Evolutionary conservation across 1,140 invertebrate species (phyloP), one percentile per base, ranked within the genome.

Genomic region (Drosophila kanapiae): DNA sequence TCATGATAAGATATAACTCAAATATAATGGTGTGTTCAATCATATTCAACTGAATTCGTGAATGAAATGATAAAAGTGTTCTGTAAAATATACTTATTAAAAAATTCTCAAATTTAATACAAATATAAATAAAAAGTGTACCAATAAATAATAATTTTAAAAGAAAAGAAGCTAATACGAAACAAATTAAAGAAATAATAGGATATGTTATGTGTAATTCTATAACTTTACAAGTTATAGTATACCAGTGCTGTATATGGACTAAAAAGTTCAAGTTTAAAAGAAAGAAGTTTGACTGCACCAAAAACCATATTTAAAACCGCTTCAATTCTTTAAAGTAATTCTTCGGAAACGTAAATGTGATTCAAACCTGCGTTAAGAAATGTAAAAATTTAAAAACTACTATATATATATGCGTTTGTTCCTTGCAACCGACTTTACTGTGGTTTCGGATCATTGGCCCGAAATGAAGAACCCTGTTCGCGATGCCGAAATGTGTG

Each of bases 391-490:
- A 37, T 18, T 10, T 3, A 13, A 53, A 53, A 23, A 14, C 8
- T 23, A n/a, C 2, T 31, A 31, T 6, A 31, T 31, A 23, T 13
- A 8, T 6, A 4, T 37, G 4, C 11, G 0, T 6, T 6, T 2
- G 53, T 56, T 56, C 35, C 18, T 38, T 10, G 18, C 53, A 27
- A 8, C 18, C 16, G 48, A 18, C 18, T 70, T 37, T 38, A 70
- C 67, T 70, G 67, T 69, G 68, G 70, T 42, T 11, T 72, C 68
- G 70, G 65, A 72, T 60, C 70, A 70, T 70, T 70, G 67, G 68
- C 68, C 54, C 68, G 68, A 72, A 74, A 35, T 71, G 49, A 69
- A 70, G 67, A 74, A 60, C 68, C 70, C 68, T 43, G 68, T 42
- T 51, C 37, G 37, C 42, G 35, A 9, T 37, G 18, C 33, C 35